Percentiles rank a stretch among this genome's conserved stretches.
These are phyloP conservation scores for Sparus aurata DNA, from an alignment of 2,797 vertebrate genomes.

Conservation along the genomic window DNA sequence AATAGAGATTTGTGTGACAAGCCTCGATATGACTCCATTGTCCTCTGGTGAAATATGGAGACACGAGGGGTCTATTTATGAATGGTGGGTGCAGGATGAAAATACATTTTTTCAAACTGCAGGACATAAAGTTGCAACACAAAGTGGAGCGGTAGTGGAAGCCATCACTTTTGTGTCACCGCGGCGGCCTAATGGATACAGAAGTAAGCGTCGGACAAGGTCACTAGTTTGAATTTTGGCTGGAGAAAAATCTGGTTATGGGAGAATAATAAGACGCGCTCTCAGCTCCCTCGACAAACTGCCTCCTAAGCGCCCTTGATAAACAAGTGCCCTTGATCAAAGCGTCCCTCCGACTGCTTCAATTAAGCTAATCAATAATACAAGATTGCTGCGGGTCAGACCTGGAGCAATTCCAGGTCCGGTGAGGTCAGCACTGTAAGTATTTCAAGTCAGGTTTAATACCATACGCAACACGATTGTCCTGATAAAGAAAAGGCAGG, in stretches of 20 bases:
- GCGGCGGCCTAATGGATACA: slow-evolving; percentile 30
- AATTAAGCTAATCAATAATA: slow-evolving; percentile 19
- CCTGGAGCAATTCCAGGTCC: neutral
- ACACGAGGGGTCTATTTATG: slow-evolving; percentile 56
- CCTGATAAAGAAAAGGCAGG: neutral
- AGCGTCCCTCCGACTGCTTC: slow-evolving; percentile 22
- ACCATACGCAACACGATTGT: neutral
- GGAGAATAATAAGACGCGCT: slow-evolving; percentile 33
- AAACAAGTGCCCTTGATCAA: slow-evolving; percentile 54
- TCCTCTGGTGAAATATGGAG: slow-evolving; percentile 68
- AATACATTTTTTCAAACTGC: slow-evolving; percentile 43
- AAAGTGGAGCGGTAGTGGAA: slow-evolving; percentile 44
- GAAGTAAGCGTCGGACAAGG: slow-evolving; percentile 50
- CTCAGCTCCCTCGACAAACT: slow-evolving; percentile 14
- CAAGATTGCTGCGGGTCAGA: neutral
- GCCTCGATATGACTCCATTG: slow-evolving; percentile 68
- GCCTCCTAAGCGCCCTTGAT: slow-evolving; percentile 27
- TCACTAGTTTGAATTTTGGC: slow-evolving; percentile 56
- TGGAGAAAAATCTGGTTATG: slow-evolving; percentile 17
- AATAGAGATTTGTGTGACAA: slow-evolving; percentile 73
- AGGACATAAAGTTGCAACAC: slow-evolving; percentile 41
- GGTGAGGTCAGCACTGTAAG: slow-evolving; percentile 7
- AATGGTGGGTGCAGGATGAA: slow-evolving; percentile 44
- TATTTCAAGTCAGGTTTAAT: slow-evolving; percentile 21
- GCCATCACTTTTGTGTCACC: slow-evolving; percentile 48